Evolutionary conservation across 2,113 vertebrate species (phyloP).

Genomic region (Thalassarche chlororhynchos): DNA sequence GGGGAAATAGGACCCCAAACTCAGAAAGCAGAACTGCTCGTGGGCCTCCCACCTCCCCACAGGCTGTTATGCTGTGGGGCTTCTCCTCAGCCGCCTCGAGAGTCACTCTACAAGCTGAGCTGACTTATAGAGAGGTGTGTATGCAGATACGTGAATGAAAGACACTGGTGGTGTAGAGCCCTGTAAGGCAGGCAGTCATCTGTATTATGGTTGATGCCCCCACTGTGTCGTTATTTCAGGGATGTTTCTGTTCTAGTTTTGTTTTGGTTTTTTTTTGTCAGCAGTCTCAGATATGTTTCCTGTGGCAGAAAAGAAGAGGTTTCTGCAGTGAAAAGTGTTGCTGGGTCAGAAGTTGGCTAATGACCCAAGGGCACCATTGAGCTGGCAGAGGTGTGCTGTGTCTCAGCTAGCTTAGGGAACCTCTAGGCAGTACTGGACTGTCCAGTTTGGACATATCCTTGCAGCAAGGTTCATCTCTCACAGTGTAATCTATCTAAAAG

Average conservation of each 20-base stretch:
- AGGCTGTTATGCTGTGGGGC: not conserved
- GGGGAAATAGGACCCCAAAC: not conserved
- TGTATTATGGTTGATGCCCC: not conserved
- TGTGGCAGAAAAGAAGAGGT: not conserved
- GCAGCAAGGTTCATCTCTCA: not conserved
- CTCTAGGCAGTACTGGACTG: not conserved
- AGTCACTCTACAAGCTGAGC: not conserved
- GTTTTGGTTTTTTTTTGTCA: not conserved
- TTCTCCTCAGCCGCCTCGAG: not conserved
- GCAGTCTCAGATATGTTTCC: not conserved
- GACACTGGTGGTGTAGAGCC: not conserved
- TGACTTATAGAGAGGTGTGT: not conserved
- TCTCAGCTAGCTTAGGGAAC: not conserved
- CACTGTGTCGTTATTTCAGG: not conserved
- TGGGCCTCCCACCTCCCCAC: not conserved
- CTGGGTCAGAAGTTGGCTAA: not conserved
- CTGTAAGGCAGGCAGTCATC: not conserved
- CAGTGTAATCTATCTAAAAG: not conserved
- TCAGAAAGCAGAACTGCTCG: not conserved
- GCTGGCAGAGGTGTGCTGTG: not conserved
- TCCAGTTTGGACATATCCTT: not conserved
- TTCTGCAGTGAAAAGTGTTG: not conserved
- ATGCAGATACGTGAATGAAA: accelerated
- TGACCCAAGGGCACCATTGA: not conserved
- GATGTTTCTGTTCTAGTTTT: not conserved